A percentile compares a stretch with the other conserved stretches of the same genome.
These are phyloP conservation scores for Pogonomyrmex barbatus DNA, from an alignment of 1,140 invertebrate species.

Conservation along the genomic window DNA sequence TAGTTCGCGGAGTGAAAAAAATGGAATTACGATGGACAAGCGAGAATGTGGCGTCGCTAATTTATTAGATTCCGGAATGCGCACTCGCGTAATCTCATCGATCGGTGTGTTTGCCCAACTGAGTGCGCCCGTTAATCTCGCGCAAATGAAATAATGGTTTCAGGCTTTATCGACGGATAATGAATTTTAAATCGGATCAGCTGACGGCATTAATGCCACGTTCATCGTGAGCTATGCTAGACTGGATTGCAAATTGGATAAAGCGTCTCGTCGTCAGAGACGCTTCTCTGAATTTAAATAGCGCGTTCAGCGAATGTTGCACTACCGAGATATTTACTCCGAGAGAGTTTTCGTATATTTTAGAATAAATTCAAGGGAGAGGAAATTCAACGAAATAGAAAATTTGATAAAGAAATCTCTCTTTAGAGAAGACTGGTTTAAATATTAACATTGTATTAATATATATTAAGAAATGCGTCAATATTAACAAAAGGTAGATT, in stretches of 20 bases:
- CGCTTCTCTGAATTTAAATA: slow-evolving; percentile 59
- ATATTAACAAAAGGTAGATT: not conserved
- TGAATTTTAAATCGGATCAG: slow-evolving; percentile 78
- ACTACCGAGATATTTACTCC: slow-evolving; percentile 32
- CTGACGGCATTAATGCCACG: slow-evolving; percentile 72
- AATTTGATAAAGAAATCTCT: not conserved
- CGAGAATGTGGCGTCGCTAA: slow-evolving; percentile 71
- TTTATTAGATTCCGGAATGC: slow-evolving; percentile 78
- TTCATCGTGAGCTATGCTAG: slow-evolving; percentile 69
- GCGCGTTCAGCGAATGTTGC: slow-evolving; percentile 35
- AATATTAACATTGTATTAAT: not conserved
- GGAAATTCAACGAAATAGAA: not conserved
- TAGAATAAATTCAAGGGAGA: slow-evolving; percentile 25
- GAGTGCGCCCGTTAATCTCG: slow-evolving; percentile 75
- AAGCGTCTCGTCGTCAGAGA: slow-evolving; percentile 57
- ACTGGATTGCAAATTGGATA: slow-evolving; percentile 75
- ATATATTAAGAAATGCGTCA: not conserved
- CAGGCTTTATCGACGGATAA: slow-evolving; percentile 77
- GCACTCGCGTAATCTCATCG: slow-evolving; percentile 73
- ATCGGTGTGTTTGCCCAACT: slow-evolving; percentile 76
- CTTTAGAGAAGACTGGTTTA: not conserved
- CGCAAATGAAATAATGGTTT: slow-evolving; percentile 77
- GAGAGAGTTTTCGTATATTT: slow-evolving; percentile 19
- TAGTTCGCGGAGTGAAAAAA: slow-evolving; percentile 63
- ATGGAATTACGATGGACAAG: slow-evolving; percentile 62